phyloP scores from a whole-genome alignment of 2,888 invertebrate genomes.

The Icerya purchasi region DNA sequence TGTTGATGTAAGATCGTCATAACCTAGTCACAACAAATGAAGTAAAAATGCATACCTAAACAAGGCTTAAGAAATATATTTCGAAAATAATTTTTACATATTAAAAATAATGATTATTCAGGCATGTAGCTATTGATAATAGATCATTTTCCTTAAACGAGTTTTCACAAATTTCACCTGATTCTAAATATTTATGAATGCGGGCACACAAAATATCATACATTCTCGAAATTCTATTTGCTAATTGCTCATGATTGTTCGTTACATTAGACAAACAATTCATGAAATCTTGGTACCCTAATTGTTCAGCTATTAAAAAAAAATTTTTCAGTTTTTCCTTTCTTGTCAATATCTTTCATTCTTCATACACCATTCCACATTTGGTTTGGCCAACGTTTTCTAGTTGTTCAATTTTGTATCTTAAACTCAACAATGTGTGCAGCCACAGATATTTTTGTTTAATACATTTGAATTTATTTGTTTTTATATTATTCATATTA shows the following conservation, averaged over 20 bases:
- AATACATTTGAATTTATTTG: background rate
- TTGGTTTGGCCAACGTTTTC: no score
- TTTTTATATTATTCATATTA: background rate
- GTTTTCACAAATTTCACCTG: background rate
- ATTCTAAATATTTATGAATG: background rate
- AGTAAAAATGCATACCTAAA: no score
- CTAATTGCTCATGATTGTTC: background rate
- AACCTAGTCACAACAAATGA: no score
- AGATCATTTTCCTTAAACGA: constrained; percentile 2
- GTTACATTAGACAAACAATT: background rate
- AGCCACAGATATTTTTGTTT: background rate
- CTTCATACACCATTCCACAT: background rate
- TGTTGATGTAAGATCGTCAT: no score
- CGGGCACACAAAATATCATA: constrained; percentile 1
- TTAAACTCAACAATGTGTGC: background rate
- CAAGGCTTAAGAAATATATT: no score
- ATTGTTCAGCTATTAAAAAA: background rate
- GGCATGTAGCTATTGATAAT: background rate
- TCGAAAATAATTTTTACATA: no score
- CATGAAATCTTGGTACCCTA: background rate
- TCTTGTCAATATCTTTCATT: background rate
- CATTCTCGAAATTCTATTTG: background rate
- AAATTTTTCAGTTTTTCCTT: background rate
- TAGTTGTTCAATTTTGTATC: background rate
- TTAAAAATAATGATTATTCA: no score